phyloP scores from a whole-genome alignment of 2,113 vertebrate genomes.

The Barbus barbus region DNA sequence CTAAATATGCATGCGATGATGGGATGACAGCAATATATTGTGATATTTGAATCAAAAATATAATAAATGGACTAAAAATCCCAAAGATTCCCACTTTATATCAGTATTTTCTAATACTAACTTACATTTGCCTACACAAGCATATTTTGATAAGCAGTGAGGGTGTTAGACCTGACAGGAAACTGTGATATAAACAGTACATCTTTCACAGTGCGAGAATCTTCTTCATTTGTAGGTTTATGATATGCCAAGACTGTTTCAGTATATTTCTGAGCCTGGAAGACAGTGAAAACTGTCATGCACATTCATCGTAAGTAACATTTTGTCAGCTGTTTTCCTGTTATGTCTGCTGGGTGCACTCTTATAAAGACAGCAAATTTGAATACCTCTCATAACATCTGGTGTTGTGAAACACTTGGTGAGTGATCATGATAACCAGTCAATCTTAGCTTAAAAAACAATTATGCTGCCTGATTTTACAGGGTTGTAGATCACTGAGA shows the following conservation, averaged over 20 bases:
- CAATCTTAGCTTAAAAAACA: neutral
- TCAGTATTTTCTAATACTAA: neutral
- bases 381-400: neutral
- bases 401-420: neutral
- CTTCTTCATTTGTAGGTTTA: neutral
- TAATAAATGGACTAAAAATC: neutral
- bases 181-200: slow-evolving; percentile 1
- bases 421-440: slow-evolving; percentile 10
- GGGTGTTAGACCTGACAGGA: neutral
- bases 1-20: neutral
- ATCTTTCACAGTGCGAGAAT: neutral
- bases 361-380: neutral
- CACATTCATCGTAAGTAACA: neutral
- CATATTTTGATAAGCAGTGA: slow-evolving; percentile 11
- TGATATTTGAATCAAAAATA: neutral
- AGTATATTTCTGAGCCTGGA: slow-evolving; percentile 1
- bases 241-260: neutral
- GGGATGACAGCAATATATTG: neutral
- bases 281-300: slow-evolving; percentile 1
- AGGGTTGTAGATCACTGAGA: slow-evolving; percentile 20
- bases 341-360: neutral
- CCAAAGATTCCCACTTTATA: neutral
- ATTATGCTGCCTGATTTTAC: neutral
- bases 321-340: neutral
- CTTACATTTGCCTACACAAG: neutral